Evolutionary conservation across 2,888 invertebrate species (phyloP), one percentile per base, ranked within the genome.

Genomic region (Dasypogon diadema): DNA sequence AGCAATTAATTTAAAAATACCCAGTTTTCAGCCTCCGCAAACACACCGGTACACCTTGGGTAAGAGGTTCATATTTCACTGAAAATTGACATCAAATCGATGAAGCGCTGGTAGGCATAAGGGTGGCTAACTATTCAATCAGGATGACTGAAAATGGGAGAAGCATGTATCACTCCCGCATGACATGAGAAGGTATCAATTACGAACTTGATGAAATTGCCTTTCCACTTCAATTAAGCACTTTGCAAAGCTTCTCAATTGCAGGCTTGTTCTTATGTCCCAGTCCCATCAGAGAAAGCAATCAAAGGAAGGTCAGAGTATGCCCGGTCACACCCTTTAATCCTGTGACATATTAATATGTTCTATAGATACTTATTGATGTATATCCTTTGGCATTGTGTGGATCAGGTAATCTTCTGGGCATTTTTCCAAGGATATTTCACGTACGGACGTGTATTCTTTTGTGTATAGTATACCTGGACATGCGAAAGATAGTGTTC

Each of bases 191-290:
- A 46, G 42, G 65, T 46, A 65, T 65, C 65, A 46, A 65, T 65
- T 65, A 65, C 65, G 22, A 22, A 46, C 42, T 65, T 65, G 51
- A 21, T 51, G 46, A 65, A 65, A 65, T 46, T 46, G 65, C 46
- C 63, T 37, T 63, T 63, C 58, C 34, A n/a, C 63, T 63, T 18
- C 16, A 60, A 60, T 42, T 42, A 24, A 60, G 21, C 34, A 60
- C 42, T 65, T 65, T 21, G 42, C 22, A 65, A 22, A 30, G 37
- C 24, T 46, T 46, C 46, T 46, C 30, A 65, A 65, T 65, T 65
- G 42, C 46, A 6, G n/a, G 12, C 65, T 46, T 42, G 65, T 65
- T 22, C 24, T 42, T 42, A 42, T 42, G n/a, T 42, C 12, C 30
- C 8, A 30, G 8, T 6, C 42, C 42, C 42, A 42, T 3, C n/a